Percentiles rank a stretch among this genome's conserved stretches.
These are phyloP conservation scores for Lagria hirta DNA, from an alignment of 2,888 invertebrate genomes.

Conservation along the genomic window DNA sequence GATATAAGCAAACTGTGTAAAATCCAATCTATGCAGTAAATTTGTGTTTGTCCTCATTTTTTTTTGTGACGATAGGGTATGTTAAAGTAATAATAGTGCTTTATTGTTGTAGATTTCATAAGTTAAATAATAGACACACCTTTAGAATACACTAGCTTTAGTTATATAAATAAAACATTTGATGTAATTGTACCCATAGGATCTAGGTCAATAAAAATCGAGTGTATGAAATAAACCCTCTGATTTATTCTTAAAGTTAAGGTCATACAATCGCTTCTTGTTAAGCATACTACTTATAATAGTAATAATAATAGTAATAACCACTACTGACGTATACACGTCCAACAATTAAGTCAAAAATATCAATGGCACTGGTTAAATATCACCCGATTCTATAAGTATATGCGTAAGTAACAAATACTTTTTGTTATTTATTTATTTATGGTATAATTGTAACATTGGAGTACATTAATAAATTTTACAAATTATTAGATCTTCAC, in stretches of 20 bases:
- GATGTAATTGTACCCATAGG: no score
- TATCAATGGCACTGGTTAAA: conserved; percentile 57
- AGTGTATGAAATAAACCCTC: conserved; percentile 54
- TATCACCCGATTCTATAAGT: conserved; percentile 58
- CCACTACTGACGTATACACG: conserved; percentile 54
- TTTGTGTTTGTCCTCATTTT: no score
- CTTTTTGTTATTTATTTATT: conserved; percentile 45
- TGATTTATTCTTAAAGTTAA: conserved; percentile 54
- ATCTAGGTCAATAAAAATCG: conserved; percentile 34
- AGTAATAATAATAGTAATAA: conserved; percentile 50
- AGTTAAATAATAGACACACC: no score
- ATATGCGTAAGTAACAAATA: conserved; percentile 53
- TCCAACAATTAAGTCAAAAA: conserved; percentile 56
- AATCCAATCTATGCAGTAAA: no score
- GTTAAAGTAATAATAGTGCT: no score
- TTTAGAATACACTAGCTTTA: no score
- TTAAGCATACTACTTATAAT: conserved; percentile 50
- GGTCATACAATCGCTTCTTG: conserved; percentile 51
- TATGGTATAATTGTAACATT: conserved; percentile 40
- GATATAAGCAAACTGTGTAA: no score
- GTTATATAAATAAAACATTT: no score
- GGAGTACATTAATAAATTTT: conserved; percentile 29
- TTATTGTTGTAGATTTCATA: no score
- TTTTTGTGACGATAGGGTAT: no score
- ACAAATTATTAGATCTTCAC: conserved; percentile 30